Conservation (phyloP, 2,888 invertebrate species). For the Bruchidius siliquastri region DNA sequence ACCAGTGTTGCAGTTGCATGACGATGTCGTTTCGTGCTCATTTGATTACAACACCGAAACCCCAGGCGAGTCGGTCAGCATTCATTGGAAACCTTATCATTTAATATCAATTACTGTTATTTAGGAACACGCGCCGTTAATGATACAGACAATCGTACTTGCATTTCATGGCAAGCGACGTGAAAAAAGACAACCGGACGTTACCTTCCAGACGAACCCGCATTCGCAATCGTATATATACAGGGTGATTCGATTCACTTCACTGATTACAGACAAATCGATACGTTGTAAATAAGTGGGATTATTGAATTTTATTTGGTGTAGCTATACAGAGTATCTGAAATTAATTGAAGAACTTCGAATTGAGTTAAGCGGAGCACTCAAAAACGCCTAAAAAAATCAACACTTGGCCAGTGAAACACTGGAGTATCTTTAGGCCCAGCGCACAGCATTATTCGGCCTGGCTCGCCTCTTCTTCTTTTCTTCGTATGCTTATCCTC, state of each 20-base stretch:
- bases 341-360: too few relatives aligned
- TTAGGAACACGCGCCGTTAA: background rate
- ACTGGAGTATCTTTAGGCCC: too few relatives aligned
- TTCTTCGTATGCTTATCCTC: too few relatives aligned
- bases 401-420: too few relatives aligned
- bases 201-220: background rate
- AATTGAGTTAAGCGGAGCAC: too few relatives aligned
- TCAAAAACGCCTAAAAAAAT: too few relatives aligned
- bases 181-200: background rate
- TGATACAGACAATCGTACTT: background rate
- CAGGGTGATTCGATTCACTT: background rate
- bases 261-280: too few relatives aligned
- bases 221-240: background rate
- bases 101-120: background rate
- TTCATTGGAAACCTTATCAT: background rate
- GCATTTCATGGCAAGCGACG: background rate
- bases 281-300: too few relatives aligned
- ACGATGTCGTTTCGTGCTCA: background rate
- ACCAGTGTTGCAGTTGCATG: background rate
- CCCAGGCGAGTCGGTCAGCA: background rate
- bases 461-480: too few relatives aligned
- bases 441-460: too few relatives aligned
- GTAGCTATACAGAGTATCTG: too few relatives aligned
- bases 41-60: slow-evolving; percentile 8
- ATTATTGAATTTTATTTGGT: too few relatives aligned